Conservation (phyloP, 2,113 vertebrate genomes). For the Suncus etruscus region DNA sequence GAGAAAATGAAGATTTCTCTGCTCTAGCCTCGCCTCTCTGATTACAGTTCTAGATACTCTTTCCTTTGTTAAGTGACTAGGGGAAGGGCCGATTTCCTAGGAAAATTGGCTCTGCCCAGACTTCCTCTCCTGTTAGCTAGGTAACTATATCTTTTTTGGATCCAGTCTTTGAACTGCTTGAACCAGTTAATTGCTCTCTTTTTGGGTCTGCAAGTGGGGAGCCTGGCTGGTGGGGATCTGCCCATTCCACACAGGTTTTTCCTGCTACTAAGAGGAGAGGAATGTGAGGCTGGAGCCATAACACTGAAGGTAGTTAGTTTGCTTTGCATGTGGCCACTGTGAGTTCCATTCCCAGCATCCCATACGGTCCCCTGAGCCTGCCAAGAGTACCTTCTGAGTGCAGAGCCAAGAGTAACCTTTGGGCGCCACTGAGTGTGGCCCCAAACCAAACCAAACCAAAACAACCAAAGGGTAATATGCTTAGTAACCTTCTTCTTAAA, state of each 20-base stretch:
- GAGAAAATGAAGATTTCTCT: background rate
- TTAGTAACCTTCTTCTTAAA: too few species aligned
- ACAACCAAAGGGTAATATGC: too few species aligned
- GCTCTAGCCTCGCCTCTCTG: background rate
- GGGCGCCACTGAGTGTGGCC: too few species aligned
- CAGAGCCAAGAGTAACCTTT: too few species aligned
- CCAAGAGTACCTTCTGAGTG: too few species aligned
- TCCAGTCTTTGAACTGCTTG: too few species aligned
- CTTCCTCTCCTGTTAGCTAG: background rate
- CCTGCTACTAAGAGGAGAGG: background rate
- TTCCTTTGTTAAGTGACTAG: background rate
- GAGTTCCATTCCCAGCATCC: too few species aligned
- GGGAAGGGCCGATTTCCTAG: background rate
- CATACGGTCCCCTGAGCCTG: too few species aligned
- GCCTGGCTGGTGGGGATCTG: background rate
- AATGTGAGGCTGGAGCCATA: background rate
- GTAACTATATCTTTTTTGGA: too few species aligned
- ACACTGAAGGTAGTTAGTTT: background rate
- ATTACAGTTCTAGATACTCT: background rate
- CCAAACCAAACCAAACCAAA: too few species aligned
- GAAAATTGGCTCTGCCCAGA: background rate
- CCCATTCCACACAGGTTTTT: background rate
- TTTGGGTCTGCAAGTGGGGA: background rate
- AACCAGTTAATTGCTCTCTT: background rate
- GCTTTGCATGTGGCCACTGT: too few species aligned